phyloP scores from a whole-genome alignment of 1,140 invertebrate genomes.

The Anastrepha obliqua region DNA sequence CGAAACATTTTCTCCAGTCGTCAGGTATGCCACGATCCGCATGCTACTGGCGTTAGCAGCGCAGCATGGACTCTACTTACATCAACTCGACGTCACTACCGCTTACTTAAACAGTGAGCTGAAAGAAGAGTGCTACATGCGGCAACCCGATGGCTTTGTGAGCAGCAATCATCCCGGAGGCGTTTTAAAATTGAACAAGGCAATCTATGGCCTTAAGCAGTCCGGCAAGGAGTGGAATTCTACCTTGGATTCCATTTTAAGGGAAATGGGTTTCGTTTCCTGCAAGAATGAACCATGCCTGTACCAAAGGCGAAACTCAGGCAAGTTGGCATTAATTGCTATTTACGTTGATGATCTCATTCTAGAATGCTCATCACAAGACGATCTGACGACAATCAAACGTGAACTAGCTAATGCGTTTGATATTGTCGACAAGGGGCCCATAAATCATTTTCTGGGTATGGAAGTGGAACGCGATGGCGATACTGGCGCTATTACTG shows the following conservation, averaged over 20 bases:
- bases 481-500: background rate
- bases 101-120: conserved; percentile 74
- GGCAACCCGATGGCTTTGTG: conserved; percentile 53
- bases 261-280: too few species aligned
- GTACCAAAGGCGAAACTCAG: too few species aligned
- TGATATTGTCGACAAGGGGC: conserved; percentile 61
- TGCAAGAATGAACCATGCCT: too few species aligned
- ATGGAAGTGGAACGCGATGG: conserved; percentile 62
- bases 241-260: too few species aligned
- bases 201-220: too few species aligned
- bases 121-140: conserved; percentile 66
- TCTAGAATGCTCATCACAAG: conserved; percentile 20
- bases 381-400: conserved; percentile 31
- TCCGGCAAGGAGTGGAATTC: too few species aligned
- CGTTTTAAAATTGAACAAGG: conserved; percentile 29
- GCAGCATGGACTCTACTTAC: conserved; percentile 61
- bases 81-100: conserved; percentile 71
- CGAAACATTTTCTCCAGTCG: conserved; percentile 71
- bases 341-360: too few species aligned
- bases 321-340: too few species aligned
- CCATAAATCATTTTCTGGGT: conserved; percentile 64
- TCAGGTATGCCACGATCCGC: conserved; percentile 67
- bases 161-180: background rate
- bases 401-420: conserved; percentile 56
- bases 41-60: conserved; percentile 65